phyloP scores from a whole-genome alignment of 2,113 vertebrate species.

The Prietella phreatophila region DNA sequence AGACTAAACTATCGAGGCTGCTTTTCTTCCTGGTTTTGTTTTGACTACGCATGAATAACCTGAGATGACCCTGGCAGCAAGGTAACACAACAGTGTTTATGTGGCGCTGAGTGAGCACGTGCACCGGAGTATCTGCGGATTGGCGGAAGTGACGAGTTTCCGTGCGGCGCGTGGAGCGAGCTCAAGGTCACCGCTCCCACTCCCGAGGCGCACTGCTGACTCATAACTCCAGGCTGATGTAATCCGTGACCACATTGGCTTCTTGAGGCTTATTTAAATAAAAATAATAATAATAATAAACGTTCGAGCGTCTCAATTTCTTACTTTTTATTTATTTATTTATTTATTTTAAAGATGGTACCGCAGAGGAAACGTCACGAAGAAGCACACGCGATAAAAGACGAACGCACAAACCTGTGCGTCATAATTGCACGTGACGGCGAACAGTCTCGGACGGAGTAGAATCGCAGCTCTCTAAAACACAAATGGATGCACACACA shows the following conservation, averaged over 20 bases:
- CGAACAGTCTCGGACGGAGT: background rate
- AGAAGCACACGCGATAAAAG: background rate
- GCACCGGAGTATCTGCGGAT: background rate
- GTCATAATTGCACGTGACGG: background rate
- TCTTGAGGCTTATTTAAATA: background rate
- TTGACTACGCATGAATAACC: background rate
- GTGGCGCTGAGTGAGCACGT: background rate
- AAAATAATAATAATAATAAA: background rate
- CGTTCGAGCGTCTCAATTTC: background rate
- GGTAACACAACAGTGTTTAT: background rate
- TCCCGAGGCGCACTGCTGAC: slow-evolving; percentile 75
- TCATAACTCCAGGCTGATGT: slow-evolving; percentile 73
- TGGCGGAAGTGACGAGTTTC: slow-evolving; percentile 41
- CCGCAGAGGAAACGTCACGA: background rate
- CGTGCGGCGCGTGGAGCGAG: slow-evolving; percentile 10
- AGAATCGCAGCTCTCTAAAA: background rate
- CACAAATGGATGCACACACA: background rate
- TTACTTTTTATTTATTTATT: background rate
- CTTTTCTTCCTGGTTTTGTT: background rate
- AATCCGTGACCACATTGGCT: slow-evolving; percentile 56
- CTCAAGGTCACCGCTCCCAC: slow-evolving; percentile 59
- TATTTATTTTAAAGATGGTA: background rate
- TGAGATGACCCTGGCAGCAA: slow-evolving; percentile 17
- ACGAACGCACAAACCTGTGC: background rate
- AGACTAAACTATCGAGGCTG: background rate